phyloP scores from a whole-genome alignment of 2,888 invertebrate species.

The Ramazzottius varieornatus region DNA sequence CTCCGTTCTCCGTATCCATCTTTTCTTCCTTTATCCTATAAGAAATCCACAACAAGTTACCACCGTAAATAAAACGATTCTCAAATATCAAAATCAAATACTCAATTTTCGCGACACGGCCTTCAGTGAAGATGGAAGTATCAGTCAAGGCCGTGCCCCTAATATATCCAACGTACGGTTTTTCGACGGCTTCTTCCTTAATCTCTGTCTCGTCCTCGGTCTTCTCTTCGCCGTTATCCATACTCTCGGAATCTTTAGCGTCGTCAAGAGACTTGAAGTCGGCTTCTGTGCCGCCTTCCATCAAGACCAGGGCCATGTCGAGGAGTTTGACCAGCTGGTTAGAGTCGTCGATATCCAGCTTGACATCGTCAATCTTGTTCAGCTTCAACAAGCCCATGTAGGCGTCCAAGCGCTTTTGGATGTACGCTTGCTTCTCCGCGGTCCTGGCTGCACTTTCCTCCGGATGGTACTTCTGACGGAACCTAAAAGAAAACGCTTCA shows the following conservation, averaged over 20 bases:
- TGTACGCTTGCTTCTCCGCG: slow-evolving; percentile 45
- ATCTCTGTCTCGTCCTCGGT: slow-evolving; percentile 5
- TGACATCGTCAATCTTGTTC: slow-evolving; percentile 43
- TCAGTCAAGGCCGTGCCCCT: no score
- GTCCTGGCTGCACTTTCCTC: slow-evolving; percentile 71
- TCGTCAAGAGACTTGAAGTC: slow-evolving; percentile 59
- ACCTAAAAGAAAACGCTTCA: slow-evolving; percentile 35
- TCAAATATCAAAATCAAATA: no score
- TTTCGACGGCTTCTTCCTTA: neutral
- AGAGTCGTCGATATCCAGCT: slow-evolving; percentile 54
- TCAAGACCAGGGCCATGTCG: slow-evolving; percentile 62
- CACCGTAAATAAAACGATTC: no score
- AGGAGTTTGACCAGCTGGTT: slow-evolving; percentile 51
- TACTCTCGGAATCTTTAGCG: slow-evolving; percentile 11
- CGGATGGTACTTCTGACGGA: slow-evolving; percentile 94
- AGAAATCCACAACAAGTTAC: neutral
- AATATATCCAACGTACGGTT: no score
- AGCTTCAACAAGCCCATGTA: slow-evolving; percentile 47
- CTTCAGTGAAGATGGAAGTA: no score
- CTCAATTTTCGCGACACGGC: no score
- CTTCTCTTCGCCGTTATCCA: slow-evolving; percentile 4
- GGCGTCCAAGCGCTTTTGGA: slow-evolving; percentile 51
- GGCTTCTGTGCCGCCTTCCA: slow-evolving; percentile 52
- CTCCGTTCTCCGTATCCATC: slow-evolving; percentile 8
- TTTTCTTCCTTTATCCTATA: slow-evolving; percentile 10